Evolutionary conservation across 2,113 vertebrate species (phyloP), one percentile per base, ranked within the genome.

Genomic region (Cynocephalus volans): DNA sequence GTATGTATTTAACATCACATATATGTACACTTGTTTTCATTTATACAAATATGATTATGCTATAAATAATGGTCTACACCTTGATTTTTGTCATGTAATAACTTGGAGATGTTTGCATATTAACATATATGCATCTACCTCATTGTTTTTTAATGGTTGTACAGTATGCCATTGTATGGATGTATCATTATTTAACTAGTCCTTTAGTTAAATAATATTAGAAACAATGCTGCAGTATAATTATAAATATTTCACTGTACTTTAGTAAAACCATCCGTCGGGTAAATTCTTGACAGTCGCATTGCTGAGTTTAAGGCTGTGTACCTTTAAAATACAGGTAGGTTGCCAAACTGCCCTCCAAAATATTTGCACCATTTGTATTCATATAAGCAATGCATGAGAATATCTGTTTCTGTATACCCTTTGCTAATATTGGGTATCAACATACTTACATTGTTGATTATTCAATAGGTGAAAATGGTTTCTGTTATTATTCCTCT

Each of bases 241-340:
- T 50, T 50, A 73, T 58, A 67, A 86, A 26, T 33, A 90, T 9
- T 21, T 83, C 77, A 21, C 3, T 64, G 12, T 54, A 69, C 36
- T 83, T 58, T 77, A 24, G 12, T 82, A 60, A 70, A 50, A 50
- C 52, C n/a, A 88, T 62, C 7, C n/a, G 8, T 24, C 65, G 21
- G 67, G 54, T 60, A 65, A 93, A 52, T 31, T 92, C 79, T n/a
- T 85, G 58, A 85, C 33, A 93, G 58, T 65, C 26, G 70, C n/a
- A 4, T 54, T 36, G n/a, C 8, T 70, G 23, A 54, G 9, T 52
- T 23, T 52, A 52, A 67, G 48, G 31, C 36, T 82, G 18, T 64
- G 58, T 48, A 54, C 45, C 15, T 48, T 81, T 79, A 33, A 65
- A 62, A 36, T 62, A 58, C 14, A 24, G 60, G 45, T 73, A 90